A percentile compares a stretch with the other conserved stretches of the same genome.
phyloP scores from a whole-genome alignment of 2,888 invertebrate species.

The Drosophila anceps region DNA sequence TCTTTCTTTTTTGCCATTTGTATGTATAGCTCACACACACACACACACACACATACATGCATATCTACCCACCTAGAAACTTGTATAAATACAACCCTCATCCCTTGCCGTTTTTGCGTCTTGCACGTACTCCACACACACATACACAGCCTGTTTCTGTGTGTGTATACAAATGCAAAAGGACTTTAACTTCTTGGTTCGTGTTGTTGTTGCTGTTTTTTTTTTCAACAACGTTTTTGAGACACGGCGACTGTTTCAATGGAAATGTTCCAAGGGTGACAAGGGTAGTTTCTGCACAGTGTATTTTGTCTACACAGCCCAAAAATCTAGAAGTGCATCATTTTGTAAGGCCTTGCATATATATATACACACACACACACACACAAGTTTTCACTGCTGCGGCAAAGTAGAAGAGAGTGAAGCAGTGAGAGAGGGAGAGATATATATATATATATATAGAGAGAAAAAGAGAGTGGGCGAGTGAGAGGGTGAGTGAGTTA shows the following conservation, averaged over 20 bases:
- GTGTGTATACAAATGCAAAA: slow-evolving; percentile 63
- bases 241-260: slow-evolving; percentile 67
- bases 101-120: slow-evolving; percentile 74
- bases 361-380: neutral
- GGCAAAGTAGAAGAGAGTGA: slow-evolving; percentile 10
- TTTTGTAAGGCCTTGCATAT: slow-evolving; percentile 48
- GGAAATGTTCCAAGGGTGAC: slow-evolving; percentile 78
- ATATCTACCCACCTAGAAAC: slow-evolving; percentile 53
- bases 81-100: slow-evolving; percentile 79
- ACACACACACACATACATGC: slow-evolving; percentile 24
- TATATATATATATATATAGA: too few species aligned
- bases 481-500: neutral
- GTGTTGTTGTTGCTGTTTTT: slow-evolving; percentile 21
- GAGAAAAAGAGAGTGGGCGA: neutral
- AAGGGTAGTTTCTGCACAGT: slow-evolving; percentile 72
- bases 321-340: slow-evolving; percentile 67
- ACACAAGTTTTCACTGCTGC: slow-evolving; percentile 1
- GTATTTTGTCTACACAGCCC: slow-evolving; percentile 60
- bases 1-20: slow-evolving; percentile 31
- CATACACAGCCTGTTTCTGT: slow-evolving; percentile 22
- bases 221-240: slow-evolving; percentile 51
- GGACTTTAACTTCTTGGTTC: slow-evolving; percentile 79
- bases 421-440: neutral
- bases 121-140: slow-evolving; percentile 47
- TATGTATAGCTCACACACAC: slow-evolving; percentile 54